Evolutionary conservation across 2,888 invertebrate genomes (phyloP).

Genomic region (Cordilura impudica): DNA sequence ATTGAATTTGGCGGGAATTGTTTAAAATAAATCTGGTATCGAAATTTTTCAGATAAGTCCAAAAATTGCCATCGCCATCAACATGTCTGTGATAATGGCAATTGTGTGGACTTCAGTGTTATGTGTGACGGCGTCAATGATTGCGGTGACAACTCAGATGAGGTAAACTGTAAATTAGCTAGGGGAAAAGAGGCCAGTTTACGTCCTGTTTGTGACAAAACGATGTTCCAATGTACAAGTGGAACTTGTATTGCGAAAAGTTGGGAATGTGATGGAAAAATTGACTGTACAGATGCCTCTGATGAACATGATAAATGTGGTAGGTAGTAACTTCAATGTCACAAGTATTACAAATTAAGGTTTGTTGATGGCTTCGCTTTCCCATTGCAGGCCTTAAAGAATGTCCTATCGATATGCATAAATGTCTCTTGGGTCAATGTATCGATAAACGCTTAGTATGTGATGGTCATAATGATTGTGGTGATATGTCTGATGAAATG

Average conservation of each 20-base stretch:
- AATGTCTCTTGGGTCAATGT: slow-evolving; percentile 80
- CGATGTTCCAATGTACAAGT: slow-evolving; percentile 82
- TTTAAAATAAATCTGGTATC: neutral
- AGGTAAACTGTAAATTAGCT: slow-evolving; percentile 76
- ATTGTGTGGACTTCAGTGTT: slow-evolving; percentile 78
- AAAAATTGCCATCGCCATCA: slow-evolving; percentile 78
- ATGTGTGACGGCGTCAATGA: slow-evolving; percentile 80
- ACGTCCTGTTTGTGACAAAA: slow-evolving; percentile 74
- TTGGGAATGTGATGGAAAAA: slow-evolving; percentile 85
- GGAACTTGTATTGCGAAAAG: slow-evolving; percentile 84
- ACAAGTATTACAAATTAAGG: neutral
- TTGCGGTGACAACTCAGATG: slow-evolving; percentile 81
- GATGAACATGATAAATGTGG: slow-evolving; percentile 84
- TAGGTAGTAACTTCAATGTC: slow-evolving; percentile 65
- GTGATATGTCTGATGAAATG: slow-evolving; percentile 80
- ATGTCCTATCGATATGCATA: slow-evolving; percentile 72
- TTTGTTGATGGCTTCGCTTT: neutral
- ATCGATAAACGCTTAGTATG: slow-evolving; percentile 80
- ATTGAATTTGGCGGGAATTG: neutral
- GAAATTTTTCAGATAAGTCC: slow-evolving; percentile 53
- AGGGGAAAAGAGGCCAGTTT: slow-evolving; percentile 48
- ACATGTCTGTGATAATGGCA: slow-evolving; percentile 79
- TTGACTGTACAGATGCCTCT: slow-evolving; percentile 86
- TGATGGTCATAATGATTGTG: slow-evolving; percentile 81
- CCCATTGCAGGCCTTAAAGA: slow-evolving; percentile 64